These are phyloP conservation scores for Cancer borealis DNA, from an alignment of 2,888 invertebrate species.

Conservation along the genomic window DNA sequence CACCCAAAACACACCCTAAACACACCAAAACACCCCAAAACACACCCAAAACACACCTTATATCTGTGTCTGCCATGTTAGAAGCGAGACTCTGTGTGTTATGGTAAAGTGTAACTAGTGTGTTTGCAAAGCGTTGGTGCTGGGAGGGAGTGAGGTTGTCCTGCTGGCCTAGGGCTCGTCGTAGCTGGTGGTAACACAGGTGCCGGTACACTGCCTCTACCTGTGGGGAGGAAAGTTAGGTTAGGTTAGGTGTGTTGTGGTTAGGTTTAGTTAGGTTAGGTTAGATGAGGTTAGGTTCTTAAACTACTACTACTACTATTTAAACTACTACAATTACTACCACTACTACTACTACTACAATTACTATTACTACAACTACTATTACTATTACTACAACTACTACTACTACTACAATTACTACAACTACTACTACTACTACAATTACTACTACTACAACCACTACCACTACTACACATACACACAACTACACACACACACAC, in stretches of 20 bases:
- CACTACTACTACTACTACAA: too few relatives aligned
- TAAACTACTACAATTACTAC: too few relatives aligned
- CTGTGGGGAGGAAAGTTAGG: conserved; percentile 78
- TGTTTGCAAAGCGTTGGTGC: conserved; percentile 83
- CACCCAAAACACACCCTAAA: not conserved
- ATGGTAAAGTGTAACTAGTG: conserved; percentile 85
- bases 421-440: not conserved
- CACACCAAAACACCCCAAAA: not conserved
- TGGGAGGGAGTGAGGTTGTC: conserved; percentile 78
- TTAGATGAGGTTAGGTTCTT: too few relatives aligned
- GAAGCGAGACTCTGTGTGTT: conserved; percentile 81
- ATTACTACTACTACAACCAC: not conserved
- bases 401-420: not conserved
- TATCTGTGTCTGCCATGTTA: conserved; percentile 80
- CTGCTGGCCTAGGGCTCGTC: conserved; percentile 85
- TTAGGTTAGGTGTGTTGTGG: too few relatives aligned
- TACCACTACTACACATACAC: too few relatives aligned
- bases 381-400: too few relatives aligned
- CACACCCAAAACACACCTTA: conserved; percentile 79
- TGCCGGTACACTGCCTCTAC: conserved; percentile 89
- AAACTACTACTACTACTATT: too few relatives aligned
- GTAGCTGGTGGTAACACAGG: conserved; percentile 88
- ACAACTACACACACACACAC: too few relatives aligned
- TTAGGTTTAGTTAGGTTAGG: too few relatives aligned
- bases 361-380: too few relatives aligned